Evolutionary conservation across 2,113 vertebrate species (phyloP).

Genomic region (Actinemys pallida): DNA sequence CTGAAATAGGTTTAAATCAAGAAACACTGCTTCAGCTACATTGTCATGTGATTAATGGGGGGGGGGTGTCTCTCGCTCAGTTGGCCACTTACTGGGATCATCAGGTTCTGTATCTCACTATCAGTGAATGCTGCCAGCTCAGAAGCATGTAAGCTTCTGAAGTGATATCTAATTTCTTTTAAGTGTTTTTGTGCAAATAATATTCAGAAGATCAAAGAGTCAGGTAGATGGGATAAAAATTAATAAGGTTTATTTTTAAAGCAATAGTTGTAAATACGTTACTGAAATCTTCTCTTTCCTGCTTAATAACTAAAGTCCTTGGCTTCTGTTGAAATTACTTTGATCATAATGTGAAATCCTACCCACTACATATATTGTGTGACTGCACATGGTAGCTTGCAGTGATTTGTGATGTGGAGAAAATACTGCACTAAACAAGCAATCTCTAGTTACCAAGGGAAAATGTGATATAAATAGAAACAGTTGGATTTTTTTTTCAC

Average conservation of each 20-base stretch:
- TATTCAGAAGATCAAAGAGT: constrained; percentile 48
- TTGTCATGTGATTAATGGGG: background rate
- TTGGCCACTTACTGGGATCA: background rate
- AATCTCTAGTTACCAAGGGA: constrained; percentile 65
- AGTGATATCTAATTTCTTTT: constrained; percentile 19
- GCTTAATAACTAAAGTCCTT: background rate
- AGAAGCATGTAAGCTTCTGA: background rate
- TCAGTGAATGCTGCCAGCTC: background rate
- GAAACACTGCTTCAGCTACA: background rate
- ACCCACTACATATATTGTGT: background rate
- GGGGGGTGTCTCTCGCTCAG: background rate
- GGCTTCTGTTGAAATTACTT: background rate
- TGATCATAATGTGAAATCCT: background rate
- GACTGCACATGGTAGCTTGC: constrained; percentile 11
- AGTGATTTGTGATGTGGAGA: background rate
- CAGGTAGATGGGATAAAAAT: constrained; percentile 7
- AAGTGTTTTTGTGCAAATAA: background rate
- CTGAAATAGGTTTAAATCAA: background rate
- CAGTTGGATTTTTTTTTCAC: background rate
- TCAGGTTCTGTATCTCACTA: background rate
- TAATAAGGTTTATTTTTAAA: constrained; percentile 19
- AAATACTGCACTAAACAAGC: constrained; percentile 29
- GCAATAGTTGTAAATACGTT: background rate
- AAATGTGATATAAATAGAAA: constrained; percentile 48
- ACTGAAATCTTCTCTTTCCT: constrained; percentile 6